Evolutionary conservation across 37 sponge, comb jelly and placozoan genomes (phyloP), one percentile per base, ranked within the genome.

Genomic region (Halisarca cf. caerulea): DNA sequence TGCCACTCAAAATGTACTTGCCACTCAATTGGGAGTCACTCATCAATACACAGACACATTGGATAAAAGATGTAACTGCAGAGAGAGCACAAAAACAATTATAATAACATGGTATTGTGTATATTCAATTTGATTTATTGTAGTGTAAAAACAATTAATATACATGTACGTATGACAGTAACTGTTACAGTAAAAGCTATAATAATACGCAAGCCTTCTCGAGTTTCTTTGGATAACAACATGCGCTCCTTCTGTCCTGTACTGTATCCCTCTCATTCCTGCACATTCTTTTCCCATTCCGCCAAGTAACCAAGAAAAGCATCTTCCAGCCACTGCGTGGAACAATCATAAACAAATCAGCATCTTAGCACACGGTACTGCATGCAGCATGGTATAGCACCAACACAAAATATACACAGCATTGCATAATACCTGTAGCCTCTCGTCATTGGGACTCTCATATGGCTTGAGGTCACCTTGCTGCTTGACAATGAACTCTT

Each of bases 391-490:
- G n/a, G n/a, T n/a, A n/a, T n/a, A n/a, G n/a, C n/a, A n/a, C n/a
- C n/a, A n/a, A n/a, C n/a, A n/a, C n/a, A n/a, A n/a, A n/a, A n/a
- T n/a, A n/a, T n/a, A n/a, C n/a, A n/a, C n/a, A n/a, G 3, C 4
- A 36, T 6, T 34, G 37, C 3, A 69, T 9, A 3, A n/a, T 61
- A 86, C 87, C 61, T 53, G 8, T 6, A 91, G 75, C 54, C 91
- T 78, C 69, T 39, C 53, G 58, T 86, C 84, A 59, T 64, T 36
- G 57, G 80, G 2, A 42, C 45, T 71, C 70, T 59, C 79, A 45
- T 86, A 82, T 17, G 87, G 91, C 62, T 79, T 90, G 34, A 86
- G 35, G 43, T 90, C 45, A 23, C 55, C 58, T 34, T 90, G 86
- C 57, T 37, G 78, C 39, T 53, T 71, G 71, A 35, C 35, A 0